phyloP scores from a whole-genome alignment of 2,113 vertebrate species.

The Chamaetylas fuelleborni region DNA sequence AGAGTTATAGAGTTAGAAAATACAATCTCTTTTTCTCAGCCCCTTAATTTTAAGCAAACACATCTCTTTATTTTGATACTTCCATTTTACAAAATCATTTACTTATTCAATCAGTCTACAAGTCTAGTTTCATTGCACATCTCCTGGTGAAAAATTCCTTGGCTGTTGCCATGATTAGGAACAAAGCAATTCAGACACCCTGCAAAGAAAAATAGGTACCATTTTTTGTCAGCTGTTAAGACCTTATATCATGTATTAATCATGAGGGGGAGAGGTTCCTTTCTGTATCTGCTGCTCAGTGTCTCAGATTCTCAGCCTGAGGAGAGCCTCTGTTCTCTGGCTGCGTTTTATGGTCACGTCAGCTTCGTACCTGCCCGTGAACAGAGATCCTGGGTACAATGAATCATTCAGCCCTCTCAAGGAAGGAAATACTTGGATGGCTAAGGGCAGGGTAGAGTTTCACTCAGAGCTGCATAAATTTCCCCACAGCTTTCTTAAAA shows the following conservation, averaged over 20 bases:
- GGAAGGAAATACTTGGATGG: conserved; percentile 73
- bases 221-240: conserved; percentile 34
- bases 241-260: conserved; percentile 63
- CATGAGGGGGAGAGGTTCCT: conserved; percentile 60
- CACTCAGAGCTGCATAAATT: conserved; percentile 69
- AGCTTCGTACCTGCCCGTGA: conserved; percentile 45
- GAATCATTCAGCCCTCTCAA: conserved; percentile 73
- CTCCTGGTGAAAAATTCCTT: conserved; percentile 41
- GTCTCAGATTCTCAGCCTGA: conserved; percentile 53
- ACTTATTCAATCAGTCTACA: background rate
- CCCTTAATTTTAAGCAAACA: background rate
- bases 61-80: background rate
- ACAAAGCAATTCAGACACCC: background rate
- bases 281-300: conserved; percentile 13
- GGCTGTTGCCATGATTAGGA: background rate
- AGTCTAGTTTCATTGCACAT: background rate
- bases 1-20: background rate
- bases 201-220: conserved; percentile 22
- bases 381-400: conserved; percentile 66
- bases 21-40: background rate
- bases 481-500: conserved; percentile 63
- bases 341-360: conserved; percentile 47
- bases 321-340: conserved; percentile 69
- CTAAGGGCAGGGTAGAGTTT: conserved; percentile 70
- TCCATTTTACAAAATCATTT: background rate